Conservation (phyloP, 2,113 vertebrate genomes). For the Macaca nemestrina region DNA sequence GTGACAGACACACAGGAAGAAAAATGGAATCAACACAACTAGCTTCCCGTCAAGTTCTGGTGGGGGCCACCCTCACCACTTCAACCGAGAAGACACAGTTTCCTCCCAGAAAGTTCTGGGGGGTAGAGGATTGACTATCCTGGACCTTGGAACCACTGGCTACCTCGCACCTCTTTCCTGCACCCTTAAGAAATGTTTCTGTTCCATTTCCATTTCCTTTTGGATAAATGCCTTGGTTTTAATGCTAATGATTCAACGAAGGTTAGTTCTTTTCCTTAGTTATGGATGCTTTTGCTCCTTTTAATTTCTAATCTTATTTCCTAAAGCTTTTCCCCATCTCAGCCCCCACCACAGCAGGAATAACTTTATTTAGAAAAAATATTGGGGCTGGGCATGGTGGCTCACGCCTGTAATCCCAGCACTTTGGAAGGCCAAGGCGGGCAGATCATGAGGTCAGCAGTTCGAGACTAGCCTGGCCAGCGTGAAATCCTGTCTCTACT, state of each 20-base stretch:
- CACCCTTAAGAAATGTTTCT: background rate
- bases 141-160: no score
- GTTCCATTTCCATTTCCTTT: background rate
- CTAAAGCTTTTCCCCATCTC: background rate
- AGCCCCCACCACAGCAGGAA: background rate
- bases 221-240: background rate
- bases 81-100: background rate
- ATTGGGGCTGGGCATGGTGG: background rate
- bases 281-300: background rate
- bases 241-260: background rate
- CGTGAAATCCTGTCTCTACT: no score
- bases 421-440: no score
- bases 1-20: background rate
- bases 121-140: background rate
- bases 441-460: no score
- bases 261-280: background rate
- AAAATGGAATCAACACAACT: background rate
- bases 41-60: background rate
- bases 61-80: background rate
- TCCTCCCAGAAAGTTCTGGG: background rate
- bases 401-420: no score
- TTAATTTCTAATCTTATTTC: conserved; percentile 14
- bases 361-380: conserved; percentile 46
- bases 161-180: background rate
- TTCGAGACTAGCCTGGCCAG: no score